phyloP scores from a whole-genome alignment of 2,113 vertebrate genomes.

The Sebastes fasciatus region DNA sequence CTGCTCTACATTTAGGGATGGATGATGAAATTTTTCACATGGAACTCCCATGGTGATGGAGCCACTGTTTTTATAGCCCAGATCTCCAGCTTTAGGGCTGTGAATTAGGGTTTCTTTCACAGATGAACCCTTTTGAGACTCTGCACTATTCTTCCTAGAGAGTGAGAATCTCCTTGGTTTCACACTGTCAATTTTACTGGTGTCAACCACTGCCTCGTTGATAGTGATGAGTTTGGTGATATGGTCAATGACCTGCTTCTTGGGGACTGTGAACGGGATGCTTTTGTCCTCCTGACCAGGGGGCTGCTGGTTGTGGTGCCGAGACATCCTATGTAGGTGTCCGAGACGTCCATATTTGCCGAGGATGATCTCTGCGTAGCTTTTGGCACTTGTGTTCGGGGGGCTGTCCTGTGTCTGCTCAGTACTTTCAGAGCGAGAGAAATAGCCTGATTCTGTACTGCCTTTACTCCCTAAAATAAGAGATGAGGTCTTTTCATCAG shows the following conservation, averaged over 20 bases:
- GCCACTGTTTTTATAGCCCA: slow-evolving; percentile 78
- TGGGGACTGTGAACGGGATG: slow-evolving; percentile 89
- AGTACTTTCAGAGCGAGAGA: slow-evolving; percentile 94
- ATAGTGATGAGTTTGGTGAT: slow-evolving; percentile 99
- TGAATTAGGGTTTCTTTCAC: slow-evolving; percentile 87
- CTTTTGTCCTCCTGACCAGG: slow-evolving; percentile 85
- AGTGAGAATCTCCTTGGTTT: slow-evolving; percentile 96
- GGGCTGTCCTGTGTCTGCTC: slow-evolving; percentile 92
- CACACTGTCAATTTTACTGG: slow-evolving; percentile 96
- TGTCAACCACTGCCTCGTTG: slow-evolving; percentile 97
- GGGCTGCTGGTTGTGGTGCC: slow-evolving; percentile 82
- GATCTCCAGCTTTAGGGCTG: slow-evolving; percentile 81
- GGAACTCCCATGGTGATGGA: slow-evolving; percentile 84
- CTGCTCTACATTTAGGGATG: slow-evolving; percentile 64
- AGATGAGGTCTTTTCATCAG: slow-evolving; percentile 87
- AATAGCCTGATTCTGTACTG: slow-evolving; percentile 97
- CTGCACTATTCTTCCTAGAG: slow-evolving; percentile 92
- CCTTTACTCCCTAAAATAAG: slow-evolving; percentile 92
- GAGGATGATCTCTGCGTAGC: slow-evolving; percentile 95
- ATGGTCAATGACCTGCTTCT: slow-evolving; percentile 97
- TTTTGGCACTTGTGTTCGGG: slow-evolving; percentile 93
- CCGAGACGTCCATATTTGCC: slow-evolving; percentile 95
- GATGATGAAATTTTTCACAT: slow-evolving; percentile 82
- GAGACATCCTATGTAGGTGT: slow-evolving; percentile 87
- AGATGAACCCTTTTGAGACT: slow-evolving; percentile 88